These are phyloP conservation scores for Scarus forsteni DNA, from an alignment of 2,797 vertebrate species.

Conservation along the genomic window DNA sequence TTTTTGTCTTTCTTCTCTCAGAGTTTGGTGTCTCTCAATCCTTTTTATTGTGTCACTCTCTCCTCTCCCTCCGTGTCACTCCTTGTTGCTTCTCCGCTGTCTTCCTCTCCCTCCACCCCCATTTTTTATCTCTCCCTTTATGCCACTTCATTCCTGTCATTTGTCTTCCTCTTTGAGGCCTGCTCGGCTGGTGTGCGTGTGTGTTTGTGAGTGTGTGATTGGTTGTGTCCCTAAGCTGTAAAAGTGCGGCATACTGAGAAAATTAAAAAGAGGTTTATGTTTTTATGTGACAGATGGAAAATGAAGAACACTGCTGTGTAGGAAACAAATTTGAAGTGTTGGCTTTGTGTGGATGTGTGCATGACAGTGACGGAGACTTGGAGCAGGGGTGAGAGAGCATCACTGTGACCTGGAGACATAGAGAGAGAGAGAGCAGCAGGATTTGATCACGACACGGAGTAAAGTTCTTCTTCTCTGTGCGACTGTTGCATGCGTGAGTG, in stretches of 20 bases:
- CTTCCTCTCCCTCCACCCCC: constrained; percentile 41
- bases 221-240: constrained; percentile 56
- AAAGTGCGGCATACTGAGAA: constrained; percentile 64
- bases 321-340: constrained; percentile 49
- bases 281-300: constrained; percentile 69
- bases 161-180: constrained; percentile 51
- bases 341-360: constrained; percentile 14
- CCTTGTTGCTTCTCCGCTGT: constrained; percentile 21
- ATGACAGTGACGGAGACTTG: constrained; percentile 14
- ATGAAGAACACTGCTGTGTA: constrained; percentile 52
- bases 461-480: constrained; percentile 1
- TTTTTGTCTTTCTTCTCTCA: constrained; percentile 15
- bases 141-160: constrained; percentile 61
- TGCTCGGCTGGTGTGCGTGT: background rate
- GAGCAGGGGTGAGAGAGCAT: background rate
- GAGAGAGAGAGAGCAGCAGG: background rate
- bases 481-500: constrained; percentile 23
- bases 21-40: constrained; percentile 27
- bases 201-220: constrained; percentile 17
- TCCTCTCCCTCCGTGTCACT: constrained; percentile 41
- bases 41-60: constrained; percentile 43
- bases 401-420: background rate
- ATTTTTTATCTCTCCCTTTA: constrained; percentile 49
- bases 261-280: constrained; percentile 74
- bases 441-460: constrained; percentile 26